A percentile compares a stretch with the other conserved stretches of the same genome.
Evolutionary conservation across 2,797 vertebrate genomes (phyloP).

Genomic region (Rhadinocentrus ornatus): DNA sequence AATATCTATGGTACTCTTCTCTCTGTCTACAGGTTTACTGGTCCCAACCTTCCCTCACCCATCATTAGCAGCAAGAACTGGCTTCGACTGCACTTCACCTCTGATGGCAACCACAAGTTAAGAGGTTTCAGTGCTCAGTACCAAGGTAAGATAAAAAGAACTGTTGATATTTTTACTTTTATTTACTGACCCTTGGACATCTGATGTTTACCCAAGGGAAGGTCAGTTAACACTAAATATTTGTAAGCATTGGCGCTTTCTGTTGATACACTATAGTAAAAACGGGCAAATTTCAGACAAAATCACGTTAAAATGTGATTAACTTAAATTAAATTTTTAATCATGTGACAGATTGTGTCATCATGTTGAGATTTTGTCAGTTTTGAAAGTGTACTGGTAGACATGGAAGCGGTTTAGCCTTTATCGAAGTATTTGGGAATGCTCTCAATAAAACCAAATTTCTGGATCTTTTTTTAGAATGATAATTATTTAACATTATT

Average conservation of each 20-base stretch:
- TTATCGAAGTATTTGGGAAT: neutral
- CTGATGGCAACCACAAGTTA: constrained; percentile 95
- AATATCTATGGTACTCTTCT: neutral
- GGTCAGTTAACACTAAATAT: no score
- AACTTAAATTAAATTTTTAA: no score
- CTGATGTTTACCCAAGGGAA: no score
- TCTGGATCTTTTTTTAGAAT: neutral
- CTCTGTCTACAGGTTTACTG: constrained; percentile 90
- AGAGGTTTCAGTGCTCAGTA: constrained; percentile 97
- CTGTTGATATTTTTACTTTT: neutral
- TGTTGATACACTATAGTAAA: no score
- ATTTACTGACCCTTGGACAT: no score
- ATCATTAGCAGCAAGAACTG: constrained; percentile 99
- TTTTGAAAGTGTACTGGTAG: neutral
- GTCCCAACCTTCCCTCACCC: constrained; percentile 93
- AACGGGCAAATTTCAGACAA: no score
- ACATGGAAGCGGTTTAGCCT: neutral
- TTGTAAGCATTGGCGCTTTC: no score
- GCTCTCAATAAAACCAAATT: neutral
- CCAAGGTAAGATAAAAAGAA: constrained; percentile 85
- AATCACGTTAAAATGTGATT: no score
- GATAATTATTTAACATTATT: neutral
- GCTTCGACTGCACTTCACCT: constrained; percentile 96
- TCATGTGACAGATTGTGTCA: no score
- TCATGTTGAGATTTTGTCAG: neutral